Evolutionary conservation across 2,797 vertebrate species (phyloP), one percentile per base, ranked within the genome.

Genomic region (Sebastes paucispinis): DNA sequence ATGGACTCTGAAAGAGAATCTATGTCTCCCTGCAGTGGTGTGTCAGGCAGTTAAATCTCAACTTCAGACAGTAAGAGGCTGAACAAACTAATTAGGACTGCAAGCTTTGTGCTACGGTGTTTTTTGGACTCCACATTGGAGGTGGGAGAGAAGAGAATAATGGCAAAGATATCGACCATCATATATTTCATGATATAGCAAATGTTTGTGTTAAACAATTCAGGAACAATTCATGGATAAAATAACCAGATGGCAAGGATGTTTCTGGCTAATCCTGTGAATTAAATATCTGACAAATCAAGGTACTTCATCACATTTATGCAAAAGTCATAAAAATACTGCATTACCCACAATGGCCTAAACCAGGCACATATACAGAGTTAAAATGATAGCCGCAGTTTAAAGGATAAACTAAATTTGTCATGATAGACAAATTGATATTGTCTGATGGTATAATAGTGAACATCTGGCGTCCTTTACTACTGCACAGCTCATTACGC

Each of bases 391-490:
- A 24, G 12, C 39, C 11, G 11, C 0, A 2, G 31, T 36, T 3
- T 47, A n/a, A 14, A 81, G 27, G 43, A 18, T 47, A 29, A 29
- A 32, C 13, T 20, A 2, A 31, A 47, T 50, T 59, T 54, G 9
- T 64, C 52, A 39, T 58, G 13, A 59, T 31, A 9, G 25, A 22
- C 8, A 50, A 6, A 63, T 69, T 32, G 5, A 77, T 52, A 58
- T 58, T 39, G 16, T 57, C 29, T 69, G 22, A 20, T 36, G n/a
- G 20, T 54, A 34, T 34, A 63, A 63, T 63, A 29, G 63, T 62
- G 65, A 83, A 60, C 72, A 76, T 69, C 77, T 86, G 70, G 29
- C 65, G 25, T 72, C 34, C 73, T 80, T 83, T 64, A 36, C 63
- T 68, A 10, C 36, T 58, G 60, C 67, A 73, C 54, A 81, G 65